Evolutionary conservation across 2,797 vertebrate species (phyloP).

Genomic region (Gymnothorax javanicus): DNA sequence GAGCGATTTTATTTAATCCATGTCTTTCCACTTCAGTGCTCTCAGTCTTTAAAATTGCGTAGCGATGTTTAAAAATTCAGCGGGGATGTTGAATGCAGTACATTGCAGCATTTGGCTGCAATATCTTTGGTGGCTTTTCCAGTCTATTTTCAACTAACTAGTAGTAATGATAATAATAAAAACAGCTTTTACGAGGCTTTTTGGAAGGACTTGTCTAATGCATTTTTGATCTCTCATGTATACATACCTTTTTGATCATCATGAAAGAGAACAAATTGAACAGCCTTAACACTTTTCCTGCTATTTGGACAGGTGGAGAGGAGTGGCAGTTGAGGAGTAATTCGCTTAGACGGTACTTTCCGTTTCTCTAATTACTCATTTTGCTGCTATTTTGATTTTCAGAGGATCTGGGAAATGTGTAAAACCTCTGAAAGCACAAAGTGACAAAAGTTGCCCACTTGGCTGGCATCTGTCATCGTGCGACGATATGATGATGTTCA

Average conservation of each 20-base stretch:
- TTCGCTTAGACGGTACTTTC: no score
- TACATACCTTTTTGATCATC: neutral
- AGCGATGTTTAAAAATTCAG: no score
- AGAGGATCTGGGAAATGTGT: no score
- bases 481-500: no score
- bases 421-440: no score
- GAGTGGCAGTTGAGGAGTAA: neutral
- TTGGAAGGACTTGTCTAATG: no score
- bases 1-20: neutral
- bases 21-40: neutral
- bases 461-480: no score
- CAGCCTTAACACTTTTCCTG: neutral
- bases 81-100: no score
- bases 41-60: neutral
- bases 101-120: neutral
- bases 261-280: neutral
- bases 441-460: no score
- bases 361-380: no score
- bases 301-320: neutral
- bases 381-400: no score
- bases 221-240: neutral
- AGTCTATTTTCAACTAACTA: neutral
- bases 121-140: neutral
- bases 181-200: no score
- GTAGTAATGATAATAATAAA: neutral